Base-by-base conservation (phyloP, 2,888 invertebrate genomes). In the Charanyca ferruginea region DNA sequence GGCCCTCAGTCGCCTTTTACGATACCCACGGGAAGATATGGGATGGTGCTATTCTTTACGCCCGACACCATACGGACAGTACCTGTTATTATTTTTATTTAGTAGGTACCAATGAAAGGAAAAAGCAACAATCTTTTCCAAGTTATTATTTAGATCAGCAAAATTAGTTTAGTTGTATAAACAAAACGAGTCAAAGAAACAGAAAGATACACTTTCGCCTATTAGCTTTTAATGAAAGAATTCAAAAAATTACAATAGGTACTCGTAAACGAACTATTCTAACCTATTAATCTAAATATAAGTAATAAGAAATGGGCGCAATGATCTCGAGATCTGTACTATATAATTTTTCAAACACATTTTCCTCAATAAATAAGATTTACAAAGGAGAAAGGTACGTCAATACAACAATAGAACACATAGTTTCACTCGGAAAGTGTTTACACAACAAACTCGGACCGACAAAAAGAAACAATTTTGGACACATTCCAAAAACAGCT, bases 371-470 rank as follows among this genome's bases (percentile, higher is more conserved):
- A 47, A 55, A 25, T 4, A 28, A 66, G 8, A 49, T 48, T 32
- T 2, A 35, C 9, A 51, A 16, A 20, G 35, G 13, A 38, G 54
- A 77, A 65, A 54, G 45, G 51, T 20, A 60, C 1, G 28, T 54
- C 9, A 35, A 52, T 20, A 61, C 22, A 45, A 62, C 64, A 69
- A 58, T 58, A 58, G 49, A 68, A 35, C 13, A 25, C 18, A 53
- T 44, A 67, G 48, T 48, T 22, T 47, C 32, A 59, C 25, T 18
- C 20, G 6, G 2, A 49, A 59, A 63, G 44, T 67, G 76, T 79
- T 76, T 74, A 69, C 61, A 76, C 49, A 76, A 79, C 79, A 76
- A 75, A 62, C 42, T 23, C 11, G 1, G 25, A 20, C 32, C 22
- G 3, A 11, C 18, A 18, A 53, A 58, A 55, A 47, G 4, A 54